Percentiles rank a stretch among this genome's conserved stretches.
Conservation (phyloP, 2,797 vertebrate genomes). For the Miopithecus talapoin region DNA sequence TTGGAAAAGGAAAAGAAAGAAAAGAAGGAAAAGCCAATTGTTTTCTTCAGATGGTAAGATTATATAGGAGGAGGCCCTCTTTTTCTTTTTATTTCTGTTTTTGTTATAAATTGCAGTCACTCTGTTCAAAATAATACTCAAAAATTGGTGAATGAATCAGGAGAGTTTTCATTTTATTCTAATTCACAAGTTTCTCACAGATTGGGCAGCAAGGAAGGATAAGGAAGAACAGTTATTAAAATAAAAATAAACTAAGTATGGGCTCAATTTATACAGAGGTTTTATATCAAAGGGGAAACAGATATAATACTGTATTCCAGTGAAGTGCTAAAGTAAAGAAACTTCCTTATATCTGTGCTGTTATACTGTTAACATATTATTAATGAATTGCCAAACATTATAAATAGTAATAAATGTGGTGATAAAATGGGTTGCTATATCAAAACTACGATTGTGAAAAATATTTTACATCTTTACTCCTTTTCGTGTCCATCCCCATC, state of each 20-base stretch:
- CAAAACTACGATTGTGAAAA: neutral
- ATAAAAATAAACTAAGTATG: neutral
- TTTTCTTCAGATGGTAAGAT: neutral
- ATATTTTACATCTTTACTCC: neutral
- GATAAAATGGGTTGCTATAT: neutral
- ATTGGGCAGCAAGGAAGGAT: neutral
- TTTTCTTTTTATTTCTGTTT: neutral
- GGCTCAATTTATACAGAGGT: neutral
- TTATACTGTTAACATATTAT: neutral
- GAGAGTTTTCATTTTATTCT: neutral
- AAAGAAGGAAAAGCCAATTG: neutral
- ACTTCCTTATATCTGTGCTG: neutral
- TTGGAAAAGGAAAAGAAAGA: neutral
- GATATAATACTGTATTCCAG: neutral
- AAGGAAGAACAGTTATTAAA: neutral
- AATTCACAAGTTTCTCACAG: neutral
- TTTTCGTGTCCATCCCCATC: neutral
- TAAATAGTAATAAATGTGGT: neutral
- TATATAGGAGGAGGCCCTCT: neutral
- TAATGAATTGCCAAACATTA: neutral
- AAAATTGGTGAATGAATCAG: neutral
- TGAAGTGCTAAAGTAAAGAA: neutral
- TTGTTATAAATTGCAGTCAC: neutral
- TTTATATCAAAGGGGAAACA: neutral
- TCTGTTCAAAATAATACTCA: conserved; percentile 27